Evolutionary conservation across 2,113 vertebrate species (phyloP), one percentile per base, ranked within the genome.

Genomic region (Labeo catla): DNA sequence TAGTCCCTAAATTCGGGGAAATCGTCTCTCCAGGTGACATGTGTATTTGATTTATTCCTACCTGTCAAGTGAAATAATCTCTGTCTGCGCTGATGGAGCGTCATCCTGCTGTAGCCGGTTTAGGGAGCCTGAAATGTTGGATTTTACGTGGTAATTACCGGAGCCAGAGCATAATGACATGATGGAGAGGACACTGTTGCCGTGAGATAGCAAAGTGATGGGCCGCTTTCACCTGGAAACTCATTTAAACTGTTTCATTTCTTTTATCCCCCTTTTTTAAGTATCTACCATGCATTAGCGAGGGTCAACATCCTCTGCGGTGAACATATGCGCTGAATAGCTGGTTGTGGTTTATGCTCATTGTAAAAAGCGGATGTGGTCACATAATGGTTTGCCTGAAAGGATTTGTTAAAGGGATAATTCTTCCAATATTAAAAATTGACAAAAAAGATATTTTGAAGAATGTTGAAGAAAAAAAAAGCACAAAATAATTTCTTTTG

Each of bases 11-110:
- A 89, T 88, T 57, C 36, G 21, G 63, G 49, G 36, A 76, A 90
- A 86, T 86, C 65, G 81, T 23, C n/a, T 90, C 81, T 74, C 76
- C 66, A 47, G 49, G 66, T 47, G 70, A 81, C 86, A 86, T 90
- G 73, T 88, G 91, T 85, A 89, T 92, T 89, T 90, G 19, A 61
- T 90, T 91, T 88, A 91, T 86, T 90, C 87, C 87, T 90, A 86
- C 90, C 89, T 89, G 87, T 90, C 87, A 68, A 80, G 70, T 92
- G 91, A 81, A 63, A 88, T 90, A 90, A 92, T 89, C 76, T 43
- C 73, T 72, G 66, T 59, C 66, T 16, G 12, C 2, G 8, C 12
- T 28, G 34, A 68, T 28, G 34, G 23, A 65, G 61, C 23, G 6
- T 63, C n/a, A 61, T 50, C 50, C 16, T 15, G 21, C 28, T 34